phyloP scores from a whole-genome alignment of 64 coral and sea anemone genomes.

The Montipora cactus region DNA sequence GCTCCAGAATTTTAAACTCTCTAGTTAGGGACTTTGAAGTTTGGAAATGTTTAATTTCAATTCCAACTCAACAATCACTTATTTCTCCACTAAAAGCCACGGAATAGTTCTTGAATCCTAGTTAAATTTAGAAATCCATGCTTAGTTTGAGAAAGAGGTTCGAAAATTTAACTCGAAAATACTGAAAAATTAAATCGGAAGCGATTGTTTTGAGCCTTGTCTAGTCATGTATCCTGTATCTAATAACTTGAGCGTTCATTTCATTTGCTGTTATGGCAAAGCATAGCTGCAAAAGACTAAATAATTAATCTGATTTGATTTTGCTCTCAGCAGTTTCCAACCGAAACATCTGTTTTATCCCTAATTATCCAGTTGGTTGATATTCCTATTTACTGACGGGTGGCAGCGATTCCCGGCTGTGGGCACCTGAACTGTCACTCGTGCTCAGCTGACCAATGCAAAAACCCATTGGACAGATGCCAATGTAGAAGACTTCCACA shows the following conservation, averaged over 20 bases:
- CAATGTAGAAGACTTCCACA: neutral
- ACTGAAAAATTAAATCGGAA: neutral
- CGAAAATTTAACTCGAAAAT: neutral
- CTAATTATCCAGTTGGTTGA: slow-evolving; percentile 9
- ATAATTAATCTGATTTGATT: slow-evolving; percentile 62
- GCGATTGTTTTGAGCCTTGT: neutral
- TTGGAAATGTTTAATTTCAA: neutral
- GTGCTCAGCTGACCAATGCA: neutral
- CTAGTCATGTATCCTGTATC: neutral
- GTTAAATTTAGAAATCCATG: too few species aligned
- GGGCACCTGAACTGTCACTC: neutral
- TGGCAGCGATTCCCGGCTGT: slow-evolving; percentile 1
- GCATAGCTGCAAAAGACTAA: slow-evolving; percentile 32
- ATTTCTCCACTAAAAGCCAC: neutral
- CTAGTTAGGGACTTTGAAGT: too few species aligned
- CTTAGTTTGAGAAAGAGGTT: too few species aligned
- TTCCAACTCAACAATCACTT: neutral
- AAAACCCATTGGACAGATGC: slow-evolving; percentile 6
- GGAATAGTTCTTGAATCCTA: neutral
- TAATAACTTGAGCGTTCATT: slow-evolving; percentile 3
- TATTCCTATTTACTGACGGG: neutral
- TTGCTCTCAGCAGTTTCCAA: neutral
- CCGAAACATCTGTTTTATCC: neutral
- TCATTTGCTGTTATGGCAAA: slow-evolving; percentile 1
- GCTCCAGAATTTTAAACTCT: neutral